Evolutionary conservation across 1,140 invertebrate genomes (phyloP), one percentile per base, ranked within the genome.

Genomic region (Apis laboriosa): DNA sequence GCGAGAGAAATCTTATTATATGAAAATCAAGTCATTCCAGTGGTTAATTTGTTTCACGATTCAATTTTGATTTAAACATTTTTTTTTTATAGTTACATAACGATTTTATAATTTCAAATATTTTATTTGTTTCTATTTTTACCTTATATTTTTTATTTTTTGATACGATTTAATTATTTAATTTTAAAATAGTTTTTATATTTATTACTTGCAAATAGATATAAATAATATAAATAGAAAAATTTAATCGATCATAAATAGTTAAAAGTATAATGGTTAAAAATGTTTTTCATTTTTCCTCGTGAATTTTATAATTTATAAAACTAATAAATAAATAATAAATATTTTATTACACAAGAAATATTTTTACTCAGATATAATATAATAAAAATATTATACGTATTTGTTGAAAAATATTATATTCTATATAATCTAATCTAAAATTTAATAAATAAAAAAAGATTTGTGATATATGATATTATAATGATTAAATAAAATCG

Each of bases 11-110:
- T 43, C 43, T 60, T 60, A 28, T 83, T 53, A 17, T 4, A 51
- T 58, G 43, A 28, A 71, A 66, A 28, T 51, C 55, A 81, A 74
- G 34, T 68, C 73, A 66, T 75, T 80, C 53, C 78, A 28, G 9
- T n/a, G 24, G 5, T 51, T 49, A 24, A 1, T 28, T 34, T 21
- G 19, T 63, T 49, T 63, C 19, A 15, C 13, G 2, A 73, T 19
- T 3, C 8, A 17, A 71, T 51, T 61, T 19, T 0, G 3, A 66
- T 56, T 49, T 4, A n/a, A 28, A 15, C 53, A n/a, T 34, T 2
- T 34, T 34, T 13, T 51, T 19, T 71, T 55, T 43, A 71, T 28
- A 5, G 4, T 55, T 28, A 1, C 19, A 9, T 8, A 13, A 9
- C 17, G 28, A 60, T 19, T 43, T 12, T 28, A 68, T n/a, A 68